These are phyloP conservation scores for Nineta flava DNA, from an alignment of 2,888 invertebrate species.

Conservation along the genomic window DNA sequence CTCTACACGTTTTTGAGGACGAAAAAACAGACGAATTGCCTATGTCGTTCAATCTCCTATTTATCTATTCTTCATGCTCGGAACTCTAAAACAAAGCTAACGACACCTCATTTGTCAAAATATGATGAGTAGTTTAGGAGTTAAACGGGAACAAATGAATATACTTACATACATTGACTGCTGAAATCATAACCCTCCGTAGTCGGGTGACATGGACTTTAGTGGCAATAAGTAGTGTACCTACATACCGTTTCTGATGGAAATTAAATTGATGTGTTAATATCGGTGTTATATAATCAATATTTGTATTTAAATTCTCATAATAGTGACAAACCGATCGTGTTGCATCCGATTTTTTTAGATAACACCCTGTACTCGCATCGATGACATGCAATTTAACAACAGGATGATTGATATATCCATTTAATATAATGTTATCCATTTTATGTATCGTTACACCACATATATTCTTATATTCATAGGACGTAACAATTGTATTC, in stretches of 20 bases:
- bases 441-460: constrained; percentile 38
- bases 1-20: too few relatives aligned
- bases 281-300: constrained; percentile 36
- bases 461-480: constrained; percentile 24
- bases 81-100: too few relatives aligned
- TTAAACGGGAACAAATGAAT: too few relatives aligned
- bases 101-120: too few relatives aligned
- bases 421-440: constrained; percentile 40
- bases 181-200: too few relatives aligned
- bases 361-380: constrained; percentile 34
- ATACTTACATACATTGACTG: too few relatives aligned
- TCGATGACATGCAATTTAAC: constrained; percentile 44
- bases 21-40: too few relatives aligned
- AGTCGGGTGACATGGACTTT: neutral
- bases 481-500: constrained; percentile 6
- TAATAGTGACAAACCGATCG: constrained; percentile 31
- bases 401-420: constrained; percentile 40
- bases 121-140: too few relatives aligned
- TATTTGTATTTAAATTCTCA: constrained; percentile 22
- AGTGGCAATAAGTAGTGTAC: neutral
- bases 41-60: too few relatives aligned
- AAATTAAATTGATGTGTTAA: constrained; percentile 44
- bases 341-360: constrained; percentile 29
- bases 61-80: too few relatives aligned
- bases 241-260: constrained; percentile 33